Evolutionary conservation across 2,888 invertebrate genomes (phyloP).

Genomic region (Lottia scabra): DNA sequence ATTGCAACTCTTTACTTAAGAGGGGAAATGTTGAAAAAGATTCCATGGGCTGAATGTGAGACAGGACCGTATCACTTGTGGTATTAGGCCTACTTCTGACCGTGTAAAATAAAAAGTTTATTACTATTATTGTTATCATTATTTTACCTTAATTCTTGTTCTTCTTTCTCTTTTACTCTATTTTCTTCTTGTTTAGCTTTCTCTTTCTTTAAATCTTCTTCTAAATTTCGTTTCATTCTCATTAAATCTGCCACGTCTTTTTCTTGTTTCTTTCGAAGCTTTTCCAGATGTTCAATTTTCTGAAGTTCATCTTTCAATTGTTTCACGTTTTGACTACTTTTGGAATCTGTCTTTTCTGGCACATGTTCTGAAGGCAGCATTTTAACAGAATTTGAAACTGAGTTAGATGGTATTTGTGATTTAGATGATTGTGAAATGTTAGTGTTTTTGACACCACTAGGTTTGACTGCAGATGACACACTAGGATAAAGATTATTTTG

Average conservation of each 20-base stretch:
- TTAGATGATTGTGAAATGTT: slow-evolving; percentile 14
- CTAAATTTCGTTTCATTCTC: slow-evolving; percentile 53
- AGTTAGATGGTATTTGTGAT: neutral
- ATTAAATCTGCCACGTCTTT: slow-evolving; percentile 60
- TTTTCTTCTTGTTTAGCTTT: slow-evolving; percentile 24
- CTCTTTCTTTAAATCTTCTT: slow-evolving; percentile 46
- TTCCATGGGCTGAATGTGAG: too few relatives aligned
- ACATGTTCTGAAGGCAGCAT: too few relatives aligned
- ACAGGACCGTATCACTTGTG: too few relatives aligned
- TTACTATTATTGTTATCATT: too few relatives aligned
- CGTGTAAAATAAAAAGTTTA: too few relatives aligned
- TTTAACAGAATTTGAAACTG: too few relatives aligned
- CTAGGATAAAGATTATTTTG: slow-evolving; percentile 21
- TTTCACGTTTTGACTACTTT: slow-evolving; percentile 42
- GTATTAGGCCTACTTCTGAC: too few relatives aligned
- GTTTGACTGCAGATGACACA: slow-evolving; percentile 5
- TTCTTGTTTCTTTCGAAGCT: slow-evolving; percentile 48
- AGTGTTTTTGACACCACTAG: slow-evolving; percentile 21
- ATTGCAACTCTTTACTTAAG: too few relatives aligned
- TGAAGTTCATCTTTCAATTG: slow-evolving; percentile 56
- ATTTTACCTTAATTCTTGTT: slow-evolving; percentile 5
- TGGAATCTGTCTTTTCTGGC: neutral
- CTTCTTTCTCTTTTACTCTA: slow-evolving; percentile 3
- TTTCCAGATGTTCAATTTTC: slow-evolving; percentile 37
- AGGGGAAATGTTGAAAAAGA: too few relatives aligned